Conservation (phyloP, 2,113 vertebrate species). For the Cercopithecus mona region DNA sequence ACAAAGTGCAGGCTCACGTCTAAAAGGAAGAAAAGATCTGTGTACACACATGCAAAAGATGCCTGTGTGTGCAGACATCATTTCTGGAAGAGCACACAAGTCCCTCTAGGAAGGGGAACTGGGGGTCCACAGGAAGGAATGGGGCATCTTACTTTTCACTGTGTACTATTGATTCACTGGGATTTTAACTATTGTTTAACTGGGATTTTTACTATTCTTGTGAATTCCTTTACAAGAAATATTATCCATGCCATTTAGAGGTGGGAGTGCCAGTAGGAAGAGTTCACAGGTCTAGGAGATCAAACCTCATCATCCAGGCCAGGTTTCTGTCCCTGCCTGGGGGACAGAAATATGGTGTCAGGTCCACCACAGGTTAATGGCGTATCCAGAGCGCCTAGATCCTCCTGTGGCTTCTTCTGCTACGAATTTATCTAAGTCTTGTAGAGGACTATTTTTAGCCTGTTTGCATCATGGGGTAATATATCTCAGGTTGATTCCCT, state of each 20-base stretch:
- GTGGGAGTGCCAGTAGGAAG: neutral
- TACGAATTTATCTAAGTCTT: neutral
- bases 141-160: neutral
- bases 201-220: neutral
- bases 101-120: neutral
- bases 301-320: neutral
- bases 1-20: neutral
- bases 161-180: neutral
- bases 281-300: neutral
- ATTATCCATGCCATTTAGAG: neutral
- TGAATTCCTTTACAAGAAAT: neutral
- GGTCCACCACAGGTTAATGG: neutral
- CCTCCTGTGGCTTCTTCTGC: neutral
- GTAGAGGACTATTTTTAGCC: neutral
- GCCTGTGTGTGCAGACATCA: neutral
- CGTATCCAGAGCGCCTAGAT: neutral
- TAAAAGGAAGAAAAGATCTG: neutral
- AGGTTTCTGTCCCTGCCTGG: neutral
- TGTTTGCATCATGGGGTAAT: neutral
- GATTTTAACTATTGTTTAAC: neutral
- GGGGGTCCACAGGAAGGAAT: neutral
- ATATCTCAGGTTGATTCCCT: neutral
- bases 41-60: neutral
- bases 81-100: neutral
- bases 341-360: neutral